Evolutionary conservation across 2,113 vertebrate species (phyloP).

Genomic region (Mormyrus iriodes): DNA sequence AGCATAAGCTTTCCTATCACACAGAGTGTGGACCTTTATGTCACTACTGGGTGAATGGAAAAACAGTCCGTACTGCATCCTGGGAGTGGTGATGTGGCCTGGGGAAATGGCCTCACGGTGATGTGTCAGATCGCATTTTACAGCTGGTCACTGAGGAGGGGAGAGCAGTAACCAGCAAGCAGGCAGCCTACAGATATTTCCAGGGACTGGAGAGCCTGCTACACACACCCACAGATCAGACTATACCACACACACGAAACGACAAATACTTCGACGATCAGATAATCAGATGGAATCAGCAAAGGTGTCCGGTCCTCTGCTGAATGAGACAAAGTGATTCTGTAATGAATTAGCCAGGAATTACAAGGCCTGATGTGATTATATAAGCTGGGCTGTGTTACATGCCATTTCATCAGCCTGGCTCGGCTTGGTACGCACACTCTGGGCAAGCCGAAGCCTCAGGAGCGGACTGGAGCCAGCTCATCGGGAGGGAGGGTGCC

Average conservation of each 20-base stretch:
- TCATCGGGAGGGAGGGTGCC: background rate
- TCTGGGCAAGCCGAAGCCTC: background rate
- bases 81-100: background rate
- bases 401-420: slow-evolving; percentile 10
- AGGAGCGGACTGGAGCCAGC: background rate
- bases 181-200: background rate
- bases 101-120: background rate
- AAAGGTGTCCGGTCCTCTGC: background rate
- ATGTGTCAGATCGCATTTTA: background rate
- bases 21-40: background rate
- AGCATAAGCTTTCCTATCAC: background rate
- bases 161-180: background rate
- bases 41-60: background rate
- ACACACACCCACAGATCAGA: background rate
- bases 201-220: background rate
- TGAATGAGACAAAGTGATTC: background rate
- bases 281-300: background rate
- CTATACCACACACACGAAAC: background rate
- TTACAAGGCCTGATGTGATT: background rate
- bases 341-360: slow-evolving; percentile 14
- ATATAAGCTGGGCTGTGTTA: background rate
- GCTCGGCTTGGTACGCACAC: background rate
- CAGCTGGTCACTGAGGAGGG: background rate
- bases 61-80: background rate
- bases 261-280: background rate